Base-by-base conservation (phyloP, 2,888 invertebrate genomes). In the Rhamnusium bicolor region DNA sequence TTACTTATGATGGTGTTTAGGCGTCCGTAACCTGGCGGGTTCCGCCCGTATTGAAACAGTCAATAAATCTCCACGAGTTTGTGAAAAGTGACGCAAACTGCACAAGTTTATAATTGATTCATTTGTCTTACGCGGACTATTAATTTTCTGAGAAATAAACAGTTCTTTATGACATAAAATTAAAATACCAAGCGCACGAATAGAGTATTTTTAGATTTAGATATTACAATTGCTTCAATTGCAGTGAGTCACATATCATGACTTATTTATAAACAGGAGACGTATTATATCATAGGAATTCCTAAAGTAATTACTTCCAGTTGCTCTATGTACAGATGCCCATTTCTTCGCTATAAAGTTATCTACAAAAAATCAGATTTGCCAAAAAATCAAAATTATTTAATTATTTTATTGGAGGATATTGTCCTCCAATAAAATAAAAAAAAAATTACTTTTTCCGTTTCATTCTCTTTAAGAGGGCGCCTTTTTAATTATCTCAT, bases 231-330 rank as follows among this genome's bases (percentile, higher is more conserved):
- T 51, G 51, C 18, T 51, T 19, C 18, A 51, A 51, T 51, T 19
- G 19, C 19, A 3, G 18, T 18, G 51, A 18, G 51, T 51, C 18
- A 51, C 51, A 7, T 0, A 16, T 1, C 51, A 19, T 19, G 40
- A 40, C 40, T n/a, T 40, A 40, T 32, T 10, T n/a, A 40, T 40
- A 40, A 40, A 40, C 40, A 51, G 51, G 18, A 51, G 51, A 19
- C 51, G 8, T 51, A 51, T 51, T 51, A 51, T 51, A 51, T 51
- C 51, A 51, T 51, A 18, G 51, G 51, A 51, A 51, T 51, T 51
- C 16, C 18, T n/a, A 19, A 19, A 19, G 19, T 18, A 51, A 51
- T 51, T 51, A 51, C 8, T 51, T 51, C 32, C 12, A 12, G 8
- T 32, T 12, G 32, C 32, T 12, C 1, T 12, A 0, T n/a, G 40